phyloP scores from a whole-genome alignment of 1,140 invertebrate genomes.

The Xylocopa sonorina region DNA sequence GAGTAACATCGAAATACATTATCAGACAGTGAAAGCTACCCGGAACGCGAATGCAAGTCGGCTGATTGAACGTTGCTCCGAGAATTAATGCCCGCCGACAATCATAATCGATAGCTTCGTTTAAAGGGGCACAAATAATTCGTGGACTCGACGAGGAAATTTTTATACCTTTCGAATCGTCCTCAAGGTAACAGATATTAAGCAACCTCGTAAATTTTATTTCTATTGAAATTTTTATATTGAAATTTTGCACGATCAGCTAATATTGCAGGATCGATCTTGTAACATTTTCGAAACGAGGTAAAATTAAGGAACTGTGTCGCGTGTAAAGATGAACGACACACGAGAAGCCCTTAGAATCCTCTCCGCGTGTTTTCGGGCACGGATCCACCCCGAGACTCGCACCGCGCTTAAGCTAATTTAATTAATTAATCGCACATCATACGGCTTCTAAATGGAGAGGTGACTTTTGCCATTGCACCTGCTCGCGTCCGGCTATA shows the following conservation, averaged over 20 bases:
- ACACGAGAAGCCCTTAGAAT: background rate
- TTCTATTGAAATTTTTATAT: too few relatives aligned
- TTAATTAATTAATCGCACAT: constrained; percentile 38
- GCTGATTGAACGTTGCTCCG: too few relatives aligned
- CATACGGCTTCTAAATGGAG: background rate
- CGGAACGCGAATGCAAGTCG: background rate
- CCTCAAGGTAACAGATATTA: too few relatives aligned
- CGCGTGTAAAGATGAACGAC: too few relatives aligned
- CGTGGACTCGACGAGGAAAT: too few relatives aligned
- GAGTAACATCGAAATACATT: background rate
- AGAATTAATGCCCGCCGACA: too few relatives aligned
- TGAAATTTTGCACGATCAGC: too few relatives aligned
- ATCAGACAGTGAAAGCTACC: background rate
- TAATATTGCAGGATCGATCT: background rate
- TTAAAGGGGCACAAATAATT: too few relatives aligned
- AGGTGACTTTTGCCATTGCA: background rate
- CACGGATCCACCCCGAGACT: background rate
- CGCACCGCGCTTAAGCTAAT: constrained; percentile 3
- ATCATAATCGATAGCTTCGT: too few relatives aligned
- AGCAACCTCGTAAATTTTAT: too few relatives aligned
- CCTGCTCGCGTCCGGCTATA: constrained; percentile 1
- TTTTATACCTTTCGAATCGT: too few relatives aligned
- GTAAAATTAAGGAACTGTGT: background rate
- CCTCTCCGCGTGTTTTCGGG: background rate
- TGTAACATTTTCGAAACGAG: background rate